Evolutionary conservation across 2,888 invertebrate genomes (phyloP).

Genomic region (Aethes cnicana): DNA sequence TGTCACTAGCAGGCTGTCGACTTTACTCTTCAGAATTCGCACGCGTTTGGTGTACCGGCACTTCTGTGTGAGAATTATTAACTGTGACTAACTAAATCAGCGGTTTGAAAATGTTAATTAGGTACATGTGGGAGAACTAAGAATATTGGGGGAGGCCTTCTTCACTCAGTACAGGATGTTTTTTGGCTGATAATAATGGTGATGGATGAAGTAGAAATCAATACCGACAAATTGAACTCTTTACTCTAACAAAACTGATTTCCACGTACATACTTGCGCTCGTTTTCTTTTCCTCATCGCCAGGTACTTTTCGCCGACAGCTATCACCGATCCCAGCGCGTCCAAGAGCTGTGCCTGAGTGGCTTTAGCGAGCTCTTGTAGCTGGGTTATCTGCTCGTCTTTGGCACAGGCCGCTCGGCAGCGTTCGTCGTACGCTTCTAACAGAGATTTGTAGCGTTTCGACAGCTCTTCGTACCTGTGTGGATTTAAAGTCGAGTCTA

Average conservation of each 20-base stretch:
- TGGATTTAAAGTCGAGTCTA: too few relatives aligned
- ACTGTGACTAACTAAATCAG: too few relatives aligned
- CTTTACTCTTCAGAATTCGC: slow-evolving; percentile 44
- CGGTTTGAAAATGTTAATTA: too few relatives aligned
- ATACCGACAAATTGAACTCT: too few relatives aligned
- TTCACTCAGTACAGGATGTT: too few relatives aligned
- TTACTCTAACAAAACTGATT: too few relatives aligned
- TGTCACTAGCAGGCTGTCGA: slow-evolving; percentile 51
- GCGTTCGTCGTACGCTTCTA: slow-evolving; percentile 58
- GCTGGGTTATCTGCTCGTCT: slow-evolving; percentile 46
- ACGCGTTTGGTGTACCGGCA: slow-evolving; percentile 52
- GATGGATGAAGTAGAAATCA: too few relatives aligned
- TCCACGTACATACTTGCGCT: slow-evolving; percentile 47
- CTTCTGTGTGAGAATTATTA: slow-evolving; percentile 41
- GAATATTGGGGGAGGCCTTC: too few relatives aligned
- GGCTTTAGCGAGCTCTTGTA: slow-evolving; percentile 43
- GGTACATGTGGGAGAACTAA: too few relatives aligned
- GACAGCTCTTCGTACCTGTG: slow-evolving; percentile 67
- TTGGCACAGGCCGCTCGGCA: slow-evolving; percentile 45
- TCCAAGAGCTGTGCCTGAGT: slow-evolving; percentile 51
- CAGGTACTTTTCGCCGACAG: slow-evolving; percentile 65
- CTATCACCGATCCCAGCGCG: slow-evolving; percentile 55
- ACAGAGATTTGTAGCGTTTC: slow-evolving; percentile 59
- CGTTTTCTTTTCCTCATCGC: slow-evolving; percentile 53
- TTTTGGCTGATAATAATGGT: too few relatives aligned